Evolutionary conservation across 2,113 vertebrate genomes (phyloP).

Genomic region (Psettodes erumei): DNA sequence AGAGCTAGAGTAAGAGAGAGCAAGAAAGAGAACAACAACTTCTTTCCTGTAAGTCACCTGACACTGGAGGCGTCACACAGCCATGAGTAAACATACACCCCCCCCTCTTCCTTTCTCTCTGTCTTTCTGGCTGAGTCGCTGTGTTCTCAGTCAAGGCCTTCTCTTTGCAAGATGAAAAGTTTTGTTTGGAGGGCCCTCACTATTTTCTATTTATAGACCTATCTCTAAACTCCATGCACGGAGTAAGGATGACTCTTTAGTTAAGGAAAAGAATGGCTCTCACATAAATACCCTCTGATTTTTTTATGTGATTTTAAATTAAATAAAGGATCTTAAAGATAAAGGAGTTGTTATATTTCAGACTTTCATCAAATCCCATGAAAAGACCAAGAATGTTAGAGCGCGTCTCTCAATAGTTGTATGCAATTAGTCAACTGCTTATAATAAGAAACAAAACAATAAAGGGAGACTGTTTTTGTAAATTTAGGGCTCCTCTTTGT

Average conservation of each 20-base stretch:
- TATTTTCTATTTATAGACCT: slow-evolving; percentile 32
- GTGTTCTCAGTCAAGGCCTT: slow-evolving; percentile 25
- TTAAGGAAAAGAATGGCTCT: background rate
- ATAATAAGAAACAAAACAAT: background rate
- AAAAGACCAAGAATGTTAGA: background rate
- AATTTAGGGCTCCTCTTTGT: background rate
- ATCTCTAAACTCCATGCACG: slow-evolving; percentile 2
- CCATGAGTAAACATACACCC: slow-evolving; percentile 68
- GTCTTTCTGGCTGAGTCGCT: slow-evolving; percentile 26
- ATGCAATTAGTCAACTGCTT: background rate
- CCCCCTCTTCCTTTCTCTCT: slow-evolving; percentile 14
- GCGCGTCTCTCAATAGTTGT: background rate
- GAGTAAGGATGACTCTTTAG: background rate
- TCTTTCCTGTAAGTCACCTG: slow-evolving; percentile 80
- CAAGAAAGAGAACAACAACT: slow-evolving; percentile 62
- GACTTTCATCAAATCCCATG: background rate
- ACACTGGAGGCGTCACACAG: slow-evolving; percentile 69
- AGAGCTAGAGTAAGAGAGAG: slow-evolving; percentile 13
- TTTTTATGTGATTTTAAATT: background rate
- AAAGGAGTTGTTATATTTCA: background rate
- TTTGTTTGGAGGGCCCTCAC: slow-evolving; percentile 15
- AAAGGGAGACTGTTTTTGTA: background rate
- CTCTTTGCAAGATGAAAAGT: slow-evolving; percentile 29
- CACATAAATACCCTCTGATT: background rate
- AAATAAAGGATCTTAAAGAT: background rate